A percentile compares a stretch with the other conserved stretches of the same genome.
Conservation (phyloP, 1,140 invertebrate genomes). For the Diuraphis noxia region DNA sequence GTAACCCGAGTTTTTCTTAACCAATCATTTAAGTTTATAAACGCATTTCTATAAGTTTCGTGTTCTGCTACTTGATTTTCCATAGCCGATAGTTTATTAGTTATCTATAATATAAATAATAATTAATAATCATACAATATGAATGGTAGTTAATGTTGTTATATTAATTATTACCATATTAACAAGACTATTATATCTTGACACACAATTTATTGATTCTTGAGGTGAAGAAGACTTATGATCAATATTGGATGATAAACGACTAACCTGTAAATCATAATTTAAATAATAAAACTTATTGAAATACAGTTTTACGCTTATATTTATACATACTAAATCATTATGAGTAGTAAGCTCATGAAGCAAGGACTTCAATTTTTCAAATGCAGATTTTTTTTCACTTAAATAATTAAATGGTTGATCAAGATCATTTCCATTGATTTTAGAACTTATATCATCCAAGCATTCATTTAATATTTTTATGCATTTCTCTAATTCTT, state of each 20-base stretch:
- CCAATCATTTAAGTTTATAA: slow-evolving; percentile 83
- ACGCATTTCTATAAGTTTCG: slow-evolving; percentile 81
- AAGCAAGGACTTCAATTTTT: slow-evolving; percentile 78
- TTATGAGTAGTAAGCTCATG: slow-evolving; percentile 76
- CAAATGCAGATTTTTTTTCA: slow-evolving; percentile 84
- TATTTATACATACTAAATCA: slow-evolving; percentile 63
- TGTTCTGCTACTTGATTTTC: slow-evolving; percentile 84
- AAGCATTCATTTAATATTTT: slow-evolving; percentile 81
- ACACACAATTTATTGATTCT: slow-evolving; percentile 11
- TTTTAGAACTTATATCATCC: slow-evolving; percentile 81
- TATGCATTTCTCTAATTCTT: slow-evolving; percentile 81
- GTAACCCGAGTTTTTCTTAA: slow-evolving; percentile 80
- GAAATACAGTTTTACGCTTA: not conserved
- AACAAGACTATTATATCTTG: slow-evolving; percentile 40
- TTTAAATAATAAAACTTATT: not conserved
- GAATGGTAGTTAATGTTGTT: not conserved
- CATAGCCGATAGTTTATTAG: slow-evolving; percentile 47
- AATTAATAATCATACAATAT: not conserved
- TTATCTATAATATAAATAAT: slow-evolving; percentile 17
- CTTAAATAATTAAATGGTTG: slow-evolving; percentile 77
- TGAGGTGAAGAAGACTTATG: not conserved
- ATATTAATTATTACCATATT: slow-evolving; percentile 10
- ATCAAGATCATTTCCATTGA: slow-evolving; percentile 69
- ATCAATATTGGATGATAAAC: not conserved
- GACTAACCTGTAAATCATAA: slow-evolving; percentile 16